Percentiles rank a stretch among this genome's conserved stretches.
Evolutionary conservation across 2,888 invertebrate species (phyloP).

Genomic region (Napeogenes inachia): DNA sequence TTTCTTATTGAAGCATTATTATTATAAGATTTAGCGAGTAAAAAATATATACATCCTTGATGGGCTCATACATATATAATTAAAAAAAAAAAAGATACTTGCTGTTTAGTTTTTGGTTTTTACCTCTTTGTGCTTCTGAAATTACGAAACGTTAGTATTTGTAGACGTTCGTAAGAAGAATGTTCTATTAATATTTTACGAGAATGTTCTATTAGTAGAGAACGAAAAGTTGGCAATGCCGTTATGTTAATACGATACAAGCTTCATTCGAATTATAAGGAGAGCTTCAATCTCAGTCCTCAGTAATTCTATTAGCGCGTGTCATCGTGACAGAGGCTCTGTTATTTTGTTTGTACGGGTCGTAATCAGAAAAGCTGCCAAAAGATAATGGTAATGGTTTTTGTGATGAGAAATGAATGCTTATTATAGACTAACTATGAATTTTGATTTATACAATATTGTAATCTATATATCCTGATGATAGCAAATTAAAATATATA

Average conservation of each 20-base stretch:
- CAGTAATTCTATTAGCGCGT: conserved; percentile 22
- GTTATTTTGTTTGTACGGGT: conserved; percentile 3
- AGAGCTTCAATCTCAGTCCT: conserved; percentile 5
- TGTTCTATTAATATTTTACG: too few species aligned
- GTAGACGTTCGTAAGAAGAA: too few species aligned
- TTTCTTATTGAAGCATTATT: too few species aligned
- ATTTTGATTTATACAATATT: neutral
- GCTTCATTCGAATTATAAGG: conserved; percentile 7
- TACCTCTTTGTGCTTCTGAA: too few species aligned
- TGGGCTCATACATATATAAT: too few species aligned
- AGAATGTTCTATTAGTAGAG: neutral
- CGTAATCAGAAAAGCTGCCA: conserved; percentile 6
- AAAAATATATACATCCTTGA: too few species aligned
- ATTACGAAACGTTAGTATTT: too few species aligned
- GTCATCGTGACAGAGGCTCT: conserved; percentile 16
- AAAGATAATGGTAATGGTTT: conserved; percentile 1
- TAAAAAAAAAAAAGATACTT: too few species aligned
- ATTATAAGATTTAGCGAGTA: too few species aligned
- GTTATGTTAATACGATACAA: conserved; percentile 15
- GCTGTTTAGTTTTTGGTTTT: too few species aligned
- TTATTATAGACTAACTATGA: neutral
- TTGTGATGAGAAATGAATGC: conserved; percentile 5
- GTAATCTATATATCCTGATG: neutral
- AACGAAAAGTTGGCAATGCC: conserved; percentile 14
- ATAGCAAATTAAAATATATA: too few species aligned